Percentiles rank a stretch among this genome's conserved stretches.
Conservation (phyloP, 2,888 invertebrate species). For the Cyclophora punctaria region DNA sequence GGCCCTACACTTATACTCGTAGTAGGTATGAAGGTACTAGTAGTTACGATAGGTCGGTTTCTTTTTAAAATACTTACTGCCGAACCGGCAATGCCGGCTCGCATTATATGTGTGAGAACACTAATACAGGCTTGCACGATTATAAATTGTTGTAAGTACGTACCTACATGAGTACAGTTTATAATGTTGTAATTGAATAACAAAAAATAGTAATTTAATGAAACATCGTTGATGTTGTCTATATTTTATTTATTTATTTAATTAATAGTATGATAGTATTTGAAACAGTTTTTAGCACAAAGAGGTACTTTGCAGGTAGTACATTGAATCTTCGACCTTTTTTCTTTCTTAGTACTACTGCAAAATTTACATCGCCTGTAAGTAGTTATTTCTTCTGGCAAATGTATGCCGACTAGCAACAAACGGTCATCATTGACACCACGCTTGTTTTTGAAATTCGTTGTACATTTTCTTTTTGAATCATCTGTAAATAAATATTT, state of each 20-base stretch:
- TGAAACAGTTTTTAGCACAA: slow-evolving; percentile 12
- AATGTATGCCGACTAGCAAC: slow-evolving; percentile 24
- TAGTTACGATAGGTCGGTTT: too few species aligned
- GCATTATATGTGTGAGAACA: not conserved
- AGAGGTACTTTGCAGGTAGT: slow-evolving; percentile 11
- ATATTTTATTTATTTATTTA: not conserved
- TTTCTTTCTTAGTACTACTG: slow-evolving; percentile 19
- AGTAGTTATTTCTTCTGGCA: slow-evolving; percentile 21
- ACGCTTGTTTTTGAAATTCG: slow-evolving; percentile 15
- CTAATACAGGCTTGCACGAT: not conserved
- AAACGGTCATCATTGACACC: slow-evolving; percentile 24
- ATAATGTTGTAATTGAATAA: not conserved
- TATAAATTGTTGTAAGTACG: too few species aligned
- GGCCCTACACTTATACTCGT: too few species aligned
- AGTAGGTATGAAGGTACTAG: too few species aligned
- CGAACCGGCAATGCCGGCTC: too few species aligned
- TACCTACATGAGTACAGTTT: too few species aligned
- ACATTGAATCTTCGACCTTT: slow-evolving; percentile 15
- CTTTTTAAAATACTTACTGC: too few species aligned
- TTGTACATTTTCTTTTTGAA: too few species aligned
- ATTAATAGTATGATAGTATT: slow-evolving; percentile 1
- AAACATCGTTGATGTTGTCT: not conserved
- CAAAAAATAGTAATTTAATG: not conserved
- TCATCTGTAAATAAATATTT: too few species aligned
- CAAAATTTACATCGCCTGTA: slow-evolving; percentile 28